phyloP scores from a whole-genome alignment of 2,888 invertebrate genomes.

The Drosophila neonasuta region DNA sequence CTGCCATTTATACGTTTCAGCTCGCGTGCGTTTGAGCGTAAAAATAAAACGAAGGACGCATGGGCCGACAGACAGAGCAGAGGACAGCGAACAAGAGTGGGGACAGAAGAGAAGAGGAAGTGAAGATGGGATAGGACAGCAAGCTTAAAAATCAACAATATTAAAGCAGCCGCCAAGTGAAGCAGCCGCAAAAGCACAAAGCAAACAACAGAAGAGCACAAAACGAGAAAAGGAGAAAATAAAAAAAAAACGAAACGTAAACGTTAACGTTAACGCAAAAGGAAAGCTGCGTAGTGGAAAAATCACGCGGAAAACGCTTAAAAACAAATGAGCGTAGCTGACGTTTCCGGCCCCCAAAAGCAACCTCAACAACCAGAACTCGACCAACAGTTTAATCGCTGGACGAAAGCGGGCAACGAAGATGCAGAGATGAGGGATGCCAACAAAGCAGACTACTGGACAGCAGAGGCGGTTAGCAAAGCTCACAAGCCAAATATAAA shows the following conservation, averaged over 20 bases:
- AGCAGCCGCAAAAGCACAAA: conserved; percentile 40
- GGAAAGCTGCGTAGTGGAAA: conserved; percentile 45
- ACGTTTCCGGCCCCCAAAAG: conserved; percentile 20
- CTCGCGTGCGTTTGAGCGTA: conserved; percentile 77
- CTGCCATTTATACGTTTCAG: conserved; percentile 77
- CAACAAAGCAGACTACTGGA: background rate
- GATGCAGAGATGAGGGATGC: background rate
- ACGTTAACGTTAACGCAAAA: conserved; percentile 7
- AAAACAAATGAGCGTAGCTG: conserved; percentile 64
- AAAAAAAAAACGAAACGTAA: background rate
- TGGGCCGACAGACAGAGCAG: conserved; percentile 15
- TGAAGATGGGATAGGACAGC: conserved; percentile 5
- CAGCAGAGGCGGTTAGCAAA: conserved; percentile 20
- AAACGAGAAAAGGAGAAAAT: conserved; percentile 4
- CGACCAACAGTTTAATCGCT: conserved; percentile 10
- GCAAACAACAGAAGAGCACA: conserved; percentile 28
- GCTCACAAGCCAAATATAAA: conserved; percentile 42
- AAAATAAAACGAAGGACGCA: conserved; percentile 72
- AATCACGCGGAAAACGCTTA: conserved; percentile 65
- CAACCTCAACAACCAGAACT: conserved; percentile 1
- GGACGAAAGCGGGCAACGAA: background rate
- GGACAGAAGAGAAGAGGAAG: conserved; percentile 4
- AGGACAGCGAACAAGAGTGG: conserved; percentile 6
- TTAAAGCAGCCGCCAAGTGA: conserved; percentile 56
- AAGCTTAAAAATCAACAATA: conserved; percentile 76